phyloP scores from a whole-genome alignment of 2,797 vertebrate species.

The Periophthalmus magnuspinnatus region DNA sequence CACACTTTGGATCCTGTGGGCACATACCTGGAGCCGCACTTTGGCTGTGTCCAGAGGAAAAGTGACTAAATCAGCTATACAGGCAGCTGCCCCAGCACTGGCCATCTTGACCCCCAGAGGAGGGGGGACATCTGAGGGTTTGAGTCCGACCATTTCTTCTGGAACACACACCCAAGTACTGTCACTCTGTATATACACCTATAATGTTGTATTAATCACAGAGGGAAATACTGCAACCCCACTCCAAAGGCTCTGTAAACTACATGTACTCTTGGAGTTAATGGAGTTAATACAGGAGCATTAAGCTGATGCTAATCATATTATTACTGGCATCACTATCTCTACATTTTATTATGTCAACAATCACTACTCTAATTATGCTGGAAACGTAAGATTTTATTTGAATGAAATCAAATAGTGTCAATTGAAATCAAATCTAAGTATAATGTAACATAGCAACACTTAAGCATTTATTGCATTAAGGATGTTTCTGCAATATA shows the following conservation, averaged over 20 bases:
- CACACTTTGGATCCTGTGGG: neutral
- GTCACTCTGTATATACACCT: too few species aligned
- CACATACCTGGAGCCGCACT: slow-evolving; percentile 87
- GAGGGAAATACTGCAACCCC: neutral
- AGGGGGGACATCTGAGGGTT: slow-evolving; percentile 80
- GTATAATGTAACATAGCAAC: too few species aligned
- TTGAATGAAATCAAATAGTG: neutral
- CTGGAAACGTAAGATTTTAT: neutral
- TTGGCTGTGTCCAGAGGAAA: slow-evolving; percentile 91
- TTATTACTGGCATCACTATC: neutral
- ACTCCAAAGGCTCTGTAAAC: neutral
- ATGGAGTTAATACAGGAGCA: too few species aligned
- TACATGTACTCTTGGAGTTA: neutral
- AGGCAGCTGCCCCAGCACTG: slow-evolving; percentile 83
- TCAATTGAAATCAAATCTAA: neutral
- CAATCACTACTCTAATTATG: neutral
- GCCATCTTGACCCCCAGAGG: slow-evolving; percentile 84
- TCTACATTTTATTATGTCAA: neutral
- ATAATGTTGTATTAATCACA: too few species aligned
- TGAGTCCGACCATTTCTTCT: slow-evolving; percentile 80
- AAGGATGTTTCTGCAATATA: neutral
- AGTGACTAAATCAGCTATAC: slow-evolving; percentile 85
- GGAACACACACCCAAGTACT: slow-evolving; percentile 14
- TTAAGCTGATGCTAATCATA: neutral
- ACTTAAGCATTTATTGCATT: too few species aligned